These are phyloP conservation scores for Orgyia antiqua DNA, from an alignment of 2,888 invertebrate species.

Conservation along the genomic window DNA sequence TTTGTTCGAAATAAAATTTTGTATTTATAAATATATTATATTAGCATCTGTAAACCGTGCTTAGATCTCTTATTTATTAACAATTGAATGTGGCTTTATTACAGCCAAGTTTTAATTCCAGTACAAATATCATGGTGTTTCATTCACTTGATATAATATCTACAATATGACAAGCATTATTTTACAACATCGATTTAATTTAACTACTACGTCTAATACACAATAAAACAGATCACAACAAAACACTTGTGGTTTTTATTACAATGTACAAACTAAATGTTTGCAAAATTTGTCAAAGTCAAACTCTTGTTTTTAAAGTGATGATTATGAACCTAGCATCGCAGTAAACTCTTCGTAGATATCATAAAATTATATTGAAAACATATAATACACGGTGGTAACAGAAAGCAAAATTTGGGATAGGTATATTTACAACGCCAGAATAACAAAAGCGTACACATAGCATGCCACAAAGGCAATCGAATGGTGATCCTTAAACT, in stretches of 20 bases:
- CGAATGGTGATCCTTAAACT: constrained; percentile 47
- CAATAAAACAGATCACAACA: constrained; percentile 32
- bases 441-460: constrained; percentile 65
- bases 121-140: constrained; percentile 11
- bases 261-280: constrained; percentile 43
- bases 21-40: constrained; percentile 8
- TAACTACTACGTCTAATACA: constrained; percentile 45
- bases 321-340: constrained; percentile 63
- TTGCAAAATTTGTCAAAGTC: constrained; percentile 70
- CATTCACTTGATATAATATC: constrained; percentile 7
- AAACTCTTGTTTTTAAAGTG: constrained; percentile 70
- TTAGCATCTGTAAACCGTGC: constrained; percentile 24
- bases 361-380: constrained; percentile 37
- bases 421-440: constrained; percentile 61
- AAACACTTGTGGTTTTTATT: constrained; percentile 46
- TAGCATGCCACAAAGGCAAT: constrained; percentile 66
- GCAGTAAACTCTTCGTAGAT: constrained; percentile 48
- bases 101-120: constrained; percentile 13
- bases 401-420: constrained; percentile 46
- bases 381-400: constrained; percentile 58
- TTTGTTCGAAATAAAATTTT: constrained; percentile 8
- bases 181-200: constrained; percentile 29
- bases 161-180: constrained; percentile 41
- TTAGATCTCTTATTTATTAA: constrained; percentile 5
- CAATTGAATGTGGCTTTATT: constrained; percentile 12